Conservation (phyloP, 2,797 vertebrate genomes). For the Fistularia commersonii region DNA sequence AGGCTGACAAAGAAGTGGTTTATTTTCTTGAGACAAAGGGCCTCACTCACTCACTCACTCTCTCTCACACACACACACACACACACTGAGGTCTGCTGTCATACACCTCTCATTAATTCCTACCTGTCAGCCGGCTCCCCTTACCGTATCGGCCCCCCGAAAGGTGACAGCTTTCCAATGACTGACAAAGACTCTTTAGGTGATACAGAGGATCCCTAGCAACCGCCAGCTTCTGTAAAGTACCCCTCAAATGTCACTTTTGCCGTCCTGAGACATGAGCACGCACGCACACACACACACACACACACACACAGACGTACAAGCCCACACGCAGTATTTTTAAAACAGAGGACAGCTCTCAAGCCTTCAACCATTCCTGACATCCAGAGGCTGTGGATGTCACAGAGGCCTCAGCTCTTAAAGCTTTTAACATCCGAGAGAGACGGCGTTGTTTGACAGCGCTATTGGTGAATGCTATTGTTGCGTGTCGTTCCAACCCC, state of each 20-base stretch:
- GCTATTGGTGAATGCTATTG: conserved; percentile 71
- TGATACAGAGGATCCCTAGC: conserved; percentile 80
- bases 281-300: conserved; percentile 60
- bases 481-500: conserved; percentile 51
- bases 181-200: conserved; percentile 81
- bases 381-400: conserved; percentile 67
- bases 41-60: conserved; percentile 39
- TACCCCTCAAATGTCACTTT: conserved; percentile 86
- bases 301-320: no score
- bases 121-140: conserved; percentile 74
- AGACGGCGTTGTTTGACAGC: conserved; percentile 70
- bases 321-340: no score
- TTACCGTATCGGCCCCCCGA: conserved; percentile 62
- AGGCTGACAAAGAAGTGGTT: conserved; percentile 57
- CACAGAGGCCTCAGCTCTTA: conserved; percentile 71
- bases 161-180: conserved; percentile 78
- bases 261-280: conserved; percentile 66
- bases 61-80: conserved; percentile 31
- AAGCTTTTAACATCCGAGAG: conserved; percentile 75
- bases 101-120: conserved; percentile 82
- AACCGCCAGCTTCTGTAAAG: conserved; percentile 71
- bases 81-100: conserved; percentile 67
- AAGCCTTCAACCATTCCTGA: conserved; percentile 75
- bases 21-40: conserved; percentile 75
- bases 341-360: conserved; percentile 73